A percentile compares a stretch with the other conserved stretches of the same genome.
phyloP scores from a whole-genome alignment of 1,140 invertebrate genomes.

The Dendroctonus ponderosae region DNA sequence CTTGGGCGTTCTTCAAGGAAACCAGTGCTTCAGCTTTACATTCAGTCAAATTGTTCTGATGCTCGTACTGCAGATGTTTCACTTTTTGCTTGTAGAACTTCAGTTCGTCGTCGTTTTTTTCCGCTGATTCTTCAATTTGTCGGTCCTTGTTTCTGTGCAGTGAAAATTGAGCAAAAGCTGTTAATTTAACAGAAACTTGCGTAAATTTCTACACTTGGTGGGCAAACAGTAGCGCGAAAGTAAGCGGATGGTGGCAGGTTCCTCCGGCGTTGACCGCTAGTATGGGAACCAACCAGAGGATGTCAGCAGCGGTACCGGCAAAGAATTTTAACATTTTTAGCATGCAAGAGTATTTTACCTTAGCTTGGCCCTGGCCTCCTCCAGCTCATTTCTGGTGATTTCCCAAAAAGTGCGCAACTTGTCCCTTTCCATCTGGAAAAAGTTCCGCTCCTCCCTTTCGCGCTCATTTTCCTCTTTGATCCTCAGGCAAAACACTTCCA shows the following conservation, averaged over 20 bases:
- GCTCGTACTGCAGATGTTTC: conserved; percentile 88
- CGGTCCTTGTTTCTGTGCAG: conserved; percentile 73
- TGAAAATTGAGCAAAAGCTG: background rate
- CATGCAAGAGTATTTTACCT: conserved; percentile 34
- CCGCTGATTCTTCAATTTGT: conserved; percentile 82
- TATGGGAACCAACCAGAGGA: no score
- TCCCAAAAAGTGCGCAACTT: conserved; percentile 95
- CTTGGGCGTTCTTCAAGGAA: conserved; percentile 70
- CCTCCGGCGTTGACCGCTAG: no score
- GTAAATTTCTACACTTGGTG: no score
- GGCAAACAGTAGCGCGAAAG: no score
- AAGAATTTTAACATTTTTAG: no score
- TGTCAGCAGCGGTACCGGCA: no score
- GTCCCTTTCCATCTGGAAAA: conserved; percentile 92
- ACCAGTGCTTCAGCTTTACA: conserved; percentile 75
- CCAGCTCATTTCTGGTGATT: conserved; percentile 78
- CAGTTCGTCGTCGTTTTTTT: conserved; percentile 82
- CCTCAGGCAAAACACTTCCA: conserved; percentile 82
- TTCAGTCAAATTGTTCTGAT: conserved; percentile 79
- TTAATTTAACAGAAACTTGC: no score
- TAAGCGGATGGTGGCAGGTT: no score
- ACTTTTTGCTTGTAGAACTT: conserved; percentile 91
- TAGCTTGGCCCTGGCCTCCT: conserved; percentile 75
- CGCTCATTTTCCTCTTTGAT: conserved; percentile 91
- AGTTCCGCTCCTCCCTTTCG: conserved; percentile 92